Evolutionary conservation across 2,113 vertebrate genomes (phyloP).

Genomic region (Passer domesticus): DNA sequence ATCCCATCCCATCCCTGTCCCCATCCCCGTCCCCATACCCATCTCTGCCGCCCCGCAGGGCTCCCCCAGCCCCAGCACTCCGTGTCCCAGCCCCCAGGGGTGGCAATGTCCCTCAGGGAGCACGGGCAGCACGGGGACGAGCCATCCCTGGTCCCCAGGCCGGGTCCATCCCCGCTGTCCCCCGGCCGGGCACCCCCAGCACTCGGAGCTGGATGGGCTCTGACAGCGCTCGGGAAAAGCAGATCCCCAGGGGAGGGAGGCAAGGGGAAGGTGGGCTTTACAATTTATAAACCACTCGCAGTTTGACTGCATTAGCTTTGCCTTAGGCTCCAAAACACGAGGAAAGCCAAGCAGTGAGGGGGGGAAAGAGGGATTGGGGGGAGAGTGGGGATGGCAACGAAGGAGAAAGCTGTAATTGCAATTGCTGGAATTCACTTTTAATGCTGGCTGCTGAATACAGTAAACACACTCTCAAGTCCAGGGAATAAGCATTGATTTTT

Average conservation of each 20-base stretch:
- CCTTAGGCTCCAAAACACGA: constrained; percentile 58
- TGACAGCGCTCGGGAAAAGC: constrained; percentile 41
- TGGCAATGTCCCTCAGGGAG: not conserved
- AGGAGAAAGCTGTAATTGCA: constrained; percentile 70
- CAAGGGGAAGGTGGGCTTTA: constrained; percentile 45
- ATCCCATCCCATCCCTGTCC: not conserved
- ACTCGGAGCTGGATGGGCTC: not conserved
- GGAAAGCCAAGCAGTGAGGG: not conserved
- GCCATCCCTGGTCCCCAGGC: not conserved
- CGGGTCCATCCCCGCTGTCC: not conserved
- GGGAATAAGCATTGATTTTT: constrained; percentile 65
- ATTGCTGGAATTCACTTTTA: constrained; percentile 71
- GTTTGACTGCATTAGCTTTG: constrained; percentile 67
- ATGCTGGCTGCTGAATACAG: constrained; percentile 62
- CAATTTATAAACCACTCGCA: constrained; percentile 52
- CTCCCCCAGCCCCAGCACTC: not conserved
- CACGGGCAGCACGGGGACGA: not conserved
- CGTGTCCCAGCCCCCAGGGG: not conserved
- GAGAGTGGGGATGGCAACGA: not conserved
- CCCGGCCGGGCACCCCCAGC: not conserved
- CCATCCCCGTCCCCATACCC: not conserved
- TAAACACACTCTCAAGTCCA: constrained; percentile 21
- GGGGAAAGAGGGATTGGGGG: not conserved
- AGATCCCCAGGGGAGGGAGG: not conserved
- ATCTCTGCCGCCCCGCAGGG: fast-evolving